A percentile compares a stretch with the other conserved stretches of the same genome.
Evolutionary conservation across 2,113 vertebrate genomes (phyloP).

Genomic region (Equus quagga): DNA sequence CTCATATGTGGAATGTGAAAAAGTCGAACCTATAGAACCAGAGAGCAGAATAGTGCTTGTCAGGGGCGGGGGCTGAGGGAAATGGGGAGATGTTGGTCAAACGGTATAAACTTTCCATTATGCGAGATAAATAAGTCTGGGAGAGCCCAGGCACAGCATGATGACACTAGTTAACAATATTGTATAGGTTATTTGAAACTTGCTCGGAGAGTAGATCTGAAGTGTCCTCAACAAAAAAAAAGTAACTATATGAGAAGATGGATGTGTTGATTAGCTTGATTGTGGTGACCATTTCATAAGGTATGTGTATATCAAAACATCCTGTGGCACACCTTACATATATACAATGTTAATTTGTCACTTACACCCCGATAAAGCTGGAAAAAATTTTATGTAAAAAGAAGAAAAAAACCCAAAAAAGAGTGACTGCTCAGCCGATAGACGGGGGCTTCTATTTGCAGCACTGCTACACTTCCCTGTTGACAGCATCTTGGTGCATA

Average conservation of each 20-base stretch:
- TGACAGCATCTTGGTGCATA: background rate
- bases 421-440: background rate
- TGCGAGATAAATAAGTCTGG: background rate
- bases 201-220: too few species aligned
- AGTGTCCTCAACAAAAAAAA: background rate
- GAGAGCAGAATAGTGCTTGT: background rate
- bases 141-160: background rate
- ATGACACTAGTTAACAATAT: background rate
- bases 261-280: background rate
- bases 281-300: background rate
- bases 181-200: background rate
- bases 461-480: background rate
- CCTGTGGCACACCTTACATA: background rate
- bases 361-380: background rate
- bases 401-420: background rate
- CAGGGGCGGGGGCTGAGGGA: background rate
- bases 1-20: background rate
- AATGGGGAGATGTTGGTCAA: background rate
- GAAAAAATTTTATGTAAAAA: background rate
- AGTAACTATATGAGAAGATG: background rate
- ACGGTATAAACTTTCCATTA: background rate
- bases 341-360: background rate
- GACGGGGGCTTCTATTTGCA: background rate
- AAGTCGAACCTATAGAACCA: background rate
- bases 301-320: background rate